Conservation (phyloP, 2,113 vertebrate genomes). For the Colius striatus region DNA sequence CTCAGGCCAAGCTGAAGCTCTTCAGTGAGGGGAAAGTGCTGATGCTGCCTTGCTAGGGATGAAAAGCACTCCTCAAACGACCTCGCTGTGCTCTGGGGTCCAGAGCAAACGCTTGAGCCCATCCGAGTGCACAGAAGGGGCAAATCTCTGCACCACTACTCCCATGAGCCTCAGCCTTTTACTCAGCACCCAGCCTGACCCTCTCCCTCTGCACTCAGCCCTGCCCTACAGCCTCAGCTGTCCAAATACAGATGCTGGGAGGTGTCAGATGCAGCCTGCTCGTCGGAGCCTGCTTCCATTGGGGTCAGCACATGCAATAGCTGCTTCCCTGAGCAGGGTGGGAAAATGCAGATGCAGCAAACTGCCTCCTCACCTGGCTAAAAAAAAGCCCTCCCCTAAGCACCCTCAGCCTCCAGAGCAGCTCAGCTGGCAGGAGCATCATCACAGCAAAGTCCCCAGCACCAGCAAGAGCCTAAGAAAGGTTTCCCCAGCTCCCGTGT, state of each 20-base stretch:
- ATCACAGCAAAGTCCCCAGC: not conserved
- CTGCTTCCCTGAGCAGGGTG: not conserved
- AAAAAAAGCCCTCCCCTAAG: too few species aligned
- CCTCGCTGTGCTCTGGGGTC: not conserved
- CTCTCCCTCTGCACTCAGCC: not conserved
- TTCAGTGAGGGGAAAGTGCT: not conserved
- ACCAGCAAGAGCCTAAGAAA: not conserved
- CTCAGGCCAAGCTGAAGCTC: not conserved
- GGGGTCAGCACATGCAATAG: not conserved
- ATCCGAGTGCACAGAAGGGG: not conserved
- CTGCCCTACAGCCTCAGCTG: not conserved
- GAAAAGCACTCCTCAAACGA: not conserved
- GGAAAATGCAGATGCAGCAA: not conserved
- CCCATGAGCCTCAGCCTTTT: not conserved
- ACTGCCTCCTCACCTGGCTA: not conserved
- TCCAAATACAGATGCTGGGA: not conserved
- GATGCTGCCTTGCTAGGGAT: not conserved
- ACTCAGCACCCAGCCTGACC: not conserved
- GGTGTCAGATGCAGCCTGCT: not conserved
- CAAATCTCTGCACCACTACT: not conserved
- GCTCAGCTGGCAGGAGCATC: not conserved
- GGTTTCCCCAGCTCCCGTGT: rapidly evolving
- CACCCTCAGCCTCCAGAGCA: not conserved
- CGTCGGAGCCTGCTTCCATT: not conserved
- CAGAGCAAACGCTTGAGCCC: not conserved